These are phyloP conservation scores for Pomacea canaliculata DNA, from an alignment of 2,888 invertebrate genomes.

Conservation along the genomic window DNA sequence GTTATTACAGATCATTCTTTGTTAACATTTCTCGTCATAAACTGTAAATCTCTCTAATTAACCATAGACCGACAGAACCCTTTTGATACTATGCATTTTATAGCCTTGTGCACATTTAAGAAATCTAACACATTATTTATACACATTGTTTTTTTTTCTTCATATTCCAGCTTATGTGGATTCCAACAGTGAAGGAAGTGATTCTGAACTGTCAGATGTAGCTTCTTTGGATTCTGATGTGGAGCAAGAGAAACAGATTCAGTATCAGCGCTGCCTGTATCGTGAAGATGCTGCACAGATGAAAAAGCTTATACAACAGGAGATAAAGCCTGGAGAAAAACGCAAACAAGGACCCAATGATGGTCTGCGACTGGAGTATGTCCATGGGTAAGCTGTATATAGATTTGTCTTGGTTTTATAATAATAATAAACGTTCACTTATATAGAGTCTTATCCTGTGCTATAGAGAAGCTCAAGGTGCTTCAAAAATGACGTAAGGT, in stretches of 20 bases:
- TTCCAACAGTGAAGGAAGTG: conserved; percentile 69
- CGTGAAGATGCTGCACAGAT: conserved; percentile 63
- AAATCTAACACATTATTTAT: not conserved
- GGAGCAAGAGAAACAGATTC: conserved; percentile 67
- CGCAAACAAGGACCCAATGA: conserved; percentile 63
- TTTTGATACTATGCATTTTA: too few species aligned
- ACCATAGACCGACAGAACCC: too few species aligned
- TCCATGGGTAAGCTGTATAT: conserved; percentile 58
- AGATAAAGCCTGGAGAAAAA: conserved; percentile 63
- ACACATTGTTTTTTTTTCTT: not conserved
- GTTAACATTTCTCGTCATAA: too few species aligned
- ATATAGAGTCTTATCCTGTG: too few species aligned
- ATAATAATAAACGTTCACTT: not conserved
- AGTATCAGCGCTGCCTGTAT: conserved; percentile 63
- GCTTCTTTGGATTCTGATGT: conserved; percentile 68
- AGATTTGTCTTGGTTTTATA: not conserved
- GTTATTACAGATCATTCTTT: too few species aligned
- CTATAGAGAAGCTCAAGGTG: too few species aligned
- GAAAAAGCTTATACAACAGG: conserved; percentile 57
- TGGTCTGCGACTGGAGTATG: conserved; percentile 66
- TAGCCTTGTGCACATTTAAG: too few species aligned
- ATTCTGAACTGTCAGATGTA: conserved; percentile 69
- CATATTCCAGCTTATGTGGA: conserved; percentile 62
- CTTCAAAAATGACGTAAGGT: too few species aligned
- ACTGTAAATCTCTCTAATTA: too few species aligned